Conservation (phyloP, 2,888 invertebrate genomes). For the Mamestra brassicae region DNA sequence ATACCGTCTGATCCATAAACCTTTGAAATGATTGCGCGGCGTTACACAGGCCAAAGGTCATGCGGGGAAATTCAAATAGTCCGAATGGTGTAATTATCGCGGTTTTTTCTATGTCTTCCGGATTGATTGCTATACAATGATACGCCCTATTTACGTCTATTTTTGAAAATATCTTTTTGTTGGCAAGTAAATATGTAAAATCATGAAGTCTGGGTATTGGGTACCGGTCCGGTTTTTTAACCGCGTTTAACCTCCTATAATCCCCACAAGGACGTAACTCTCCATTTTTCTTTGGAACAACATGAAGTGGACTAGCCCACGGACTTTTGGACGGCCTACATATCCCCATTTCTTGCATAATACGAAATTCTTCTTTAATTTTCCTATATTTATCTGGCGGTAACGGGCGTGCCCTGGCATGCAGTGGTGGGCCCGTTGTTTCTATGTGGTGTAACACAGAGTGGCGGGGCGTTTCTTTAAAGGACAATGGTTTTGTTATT, state of each 20-base stretch:
- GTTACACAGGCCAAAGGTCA: too few relatives aligned
- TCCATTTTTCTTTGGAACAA: constrained; percentile 8
- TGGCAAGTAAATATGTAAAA: background rate
- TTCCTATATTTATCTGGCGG: background rate
- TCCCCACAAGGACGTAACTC: background rate
- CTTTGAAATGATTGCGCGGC: too few relatives aligned
- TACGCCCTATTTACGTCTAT: too few relatives aligned
- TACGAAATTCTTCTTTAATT: constrained; percentile 4
- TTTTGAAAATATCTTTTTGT: background rate
- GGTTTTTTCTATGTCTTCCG: too few relatives aligned
- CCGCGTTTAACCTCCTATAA: background rate
- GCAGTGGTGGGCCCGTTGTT: constrained; percentile 8
- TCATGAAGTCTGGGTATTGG: background rate
- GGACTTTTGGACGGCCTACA: constrained; percentile 16
- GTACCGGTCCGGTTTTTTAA: background rate
- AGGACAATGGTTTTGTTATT: too few relatives aligned
- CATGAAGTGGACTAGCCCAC: constrained; percentile 7
- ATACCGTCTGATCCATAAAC: too few relatives aligned
- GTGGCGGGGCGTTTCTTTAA: too few relatives aligned
- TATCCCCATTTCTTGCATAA: constrained; percentile 4
- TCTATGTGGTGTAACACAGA: constrained; percentile 6
- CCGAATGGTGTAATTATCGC: too few relatives aligned
- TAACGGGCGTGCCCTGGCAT: constrained; percentile 1
- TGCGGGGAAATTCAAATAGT: too few relatives aligned
- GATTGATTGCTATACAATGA: too few relatives aligned